These are phyloP conservation scores for Paramormyrops hopkinsi DNA, from an alignment of 2,797 vertebrate genomes.

Conservation along the genomic window DNA sequence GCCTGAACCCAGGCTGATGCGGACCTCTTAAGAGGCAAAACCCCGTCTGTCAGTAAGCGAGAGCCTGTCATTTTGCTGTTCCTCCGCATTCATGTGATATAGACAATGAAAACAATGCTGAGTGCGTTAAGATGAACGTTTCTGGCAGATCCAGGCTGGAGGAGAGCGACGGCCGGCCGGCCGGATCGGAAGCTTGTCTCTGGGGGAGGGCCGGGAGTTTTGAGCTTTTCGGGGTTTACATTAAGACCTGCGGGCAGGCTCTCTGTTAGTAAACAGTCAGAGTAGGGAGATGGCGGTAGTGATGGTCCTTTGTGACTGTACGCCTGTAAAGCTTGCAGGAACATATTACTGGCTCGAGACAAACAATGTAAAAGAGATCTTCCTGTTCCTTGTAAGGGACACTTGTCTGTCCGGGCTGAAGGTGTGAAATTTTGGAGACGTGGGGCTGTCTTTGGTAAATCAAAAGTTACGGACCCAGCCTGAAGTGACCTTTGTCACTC, in stretches of 20 bases:
- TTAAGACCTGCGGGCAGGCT: background rate
- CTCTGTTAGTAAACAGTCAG: background rate
- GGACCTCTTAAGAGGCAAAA: background rate
- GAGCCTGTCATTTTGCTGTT: background rate
- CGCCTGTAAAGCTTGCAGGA: background rate
- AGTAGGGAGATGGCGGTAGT: background rate
- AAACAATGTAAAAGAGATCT: background rate
- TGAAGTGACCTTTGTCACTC: background rate
- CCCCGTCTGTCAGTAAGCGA: background rate
- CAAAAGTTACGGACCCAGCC: background rate
- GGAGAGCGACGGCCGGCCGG: background rate
- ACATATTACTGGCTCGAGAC: background rate
- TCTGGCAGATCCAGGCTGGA: background rate
- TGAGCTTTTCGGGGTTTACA: background rate
- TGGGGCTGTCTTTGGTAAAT: background rate
- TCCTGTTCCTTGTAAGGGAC: background rate
- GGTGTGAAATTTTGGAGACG: background rate
- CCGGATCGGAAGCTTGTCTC: background rate
- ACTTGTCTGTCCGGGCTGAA: background rate
- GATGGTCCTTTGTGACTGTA: background rate
- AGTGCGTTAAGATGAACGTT: background rate
- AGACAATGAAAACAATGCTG: background rate
- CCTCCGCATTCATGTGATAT: background rate
- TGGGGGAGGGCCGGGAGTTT: background rate
- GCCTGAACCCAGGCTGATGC: background rate